Percentiles rank a stretch among this genome's conserved stretches.
These are phyloP conservation scores for Tyrannus savana DNA, from an alignment of 2,113 vertebrate genomes.

Conservation along the genomic window DNA sequence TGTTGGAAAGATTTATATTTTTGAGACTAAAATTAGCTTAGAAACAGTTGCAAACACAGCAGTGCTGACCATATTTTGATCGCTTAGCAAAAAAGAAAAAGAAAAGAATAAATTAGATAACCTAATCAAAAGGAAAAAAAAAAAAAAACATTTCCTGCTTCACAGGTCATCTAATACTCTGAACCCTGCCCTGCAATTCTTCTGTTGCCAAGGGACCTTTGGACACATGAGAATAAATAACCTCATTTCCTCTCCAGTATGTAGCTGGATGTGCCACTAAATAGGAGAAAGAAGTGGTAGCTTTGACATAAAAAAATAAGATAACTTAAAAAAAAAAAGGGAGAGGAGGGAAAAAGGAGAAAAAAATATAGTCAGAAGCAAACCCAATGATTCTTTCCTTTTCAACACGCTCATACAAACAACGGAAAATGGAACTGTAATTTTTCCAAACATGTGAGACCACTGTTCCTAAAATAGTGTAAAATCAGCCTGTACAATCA, in stretches of 20 bases:
- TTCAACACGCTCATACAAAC: not conserved
- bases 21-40: not conserved
- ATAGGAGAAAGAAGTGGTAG: not conserved
- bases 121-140: not conserved
- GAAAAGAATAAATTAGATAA: not conserved
- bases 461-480: not conserved
- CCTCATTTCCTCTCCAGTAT: not conserved
- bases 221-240: not conserved
- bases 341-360: fast-evolving
- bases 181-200: not conserved
- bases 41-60: not conserved
- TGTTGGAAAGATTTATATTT: not conserved
- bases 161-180: not conserved
- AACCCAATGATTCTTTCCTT: not conserved
- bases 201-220: not conserved
- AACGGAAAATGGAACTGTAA: not conserved
- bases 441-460: not conserved
- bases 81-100: not conserved
- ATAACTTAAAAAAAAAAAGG: not conserved
- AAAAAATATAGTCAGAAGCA: not conserved
- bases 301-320: not conserved
- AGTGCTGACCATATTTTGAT: not conserved
- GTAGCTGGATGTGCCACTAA: not conserved
- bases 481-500: not conserved
- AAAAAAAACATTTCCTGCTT: not conserved